Evolutionary conservation across 1,140 invertebrate genomes (phyloP), one percentile per base, ranked within the genome.

Genomic region (Leptinotarsa defecta): DNA sequence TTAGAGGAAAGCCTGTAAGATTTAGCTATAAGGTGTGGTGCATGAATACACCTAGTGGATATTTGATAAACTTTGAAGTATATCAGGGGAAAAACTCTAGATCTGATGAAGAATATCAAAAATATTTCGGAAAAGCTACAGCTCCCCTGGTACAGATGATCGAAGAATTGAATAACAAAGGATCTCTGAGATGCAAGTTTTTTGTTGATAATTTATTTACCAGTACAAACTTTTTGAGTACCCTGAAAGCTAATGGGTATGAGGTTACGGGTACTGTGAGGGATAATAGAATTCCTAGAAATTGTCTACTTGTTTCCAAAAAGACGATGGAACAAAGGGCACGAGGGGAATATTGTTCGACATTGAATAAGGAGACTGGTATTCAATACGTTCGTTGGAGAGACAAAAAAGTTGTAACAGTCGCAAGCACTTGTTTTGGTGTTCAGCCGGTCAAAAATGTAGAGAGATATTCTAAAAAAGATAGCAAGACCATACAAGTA

Each of bases 41-140:
- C 13, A 20, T 75, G 13, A 73, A 71, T 52, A 74, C 64, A 4
- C 48, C 62, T 17, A 27, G 22, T 64, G 69, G 68, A 13, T 75
- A 71, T 52, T 57, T 75, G 15, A 67, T 75, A 20, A 67, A 75
- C 24, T 74, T 74, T 71, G 73, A 80, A 71, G 49, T 82, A 34
- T 83, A 83, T 72, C 81, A 84, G 77, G 78, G 78, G 17, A 80
- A 78, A 75, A 80, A 76, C 62, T 69, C 76, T 22, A 74, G 71
- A 17, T 49, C 43, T 48, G 71, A 76, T 68, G 24, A 43, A 63
- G 64, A 76, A 20, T 78, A 81, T 76, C 71, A 82, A 73, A 20
- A 22, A 63, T 27, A 64, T 71, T 80, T 81, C 79, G 73, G 76
- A 13, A 81, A 80, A 79, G 49, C 68, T 19, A 49, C 77, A 34